Evolutionary conservation across 37 sponge, comb jelly and placozoan genomes (phyloP), one percentile per base, ranked within the genome.

Genomic region (Spongilla lacustris): DNA sequence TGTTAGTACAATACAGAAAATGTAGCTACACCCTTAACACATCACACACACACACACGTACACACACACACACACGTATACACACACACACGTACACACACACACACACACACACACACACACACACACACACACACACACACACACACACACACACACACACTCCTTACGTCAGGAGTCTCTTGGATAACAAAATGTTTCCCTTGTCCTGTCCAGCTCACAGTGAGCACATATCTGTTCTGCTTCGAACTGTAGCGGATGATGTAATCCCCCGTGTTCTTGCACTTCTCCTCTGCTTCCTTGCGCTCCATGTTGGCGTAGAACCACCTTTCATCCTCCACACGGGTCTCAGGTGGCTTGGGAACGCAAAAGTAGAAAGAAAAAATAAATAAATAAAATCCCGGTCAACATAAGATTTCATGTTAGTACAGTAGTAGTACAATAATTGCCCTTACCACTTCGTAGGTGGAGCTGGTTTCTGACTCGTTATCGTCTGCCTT

Each of bases 141-240:
- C 73, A 73, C 73, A 73, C 73, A 73, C 73, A 73, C 73, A 73
- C 73, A 73, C 73, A 21, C 3, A 25, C 73, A 73, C 3, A 41
- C 41, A 6, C 2, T 8, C 74, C 92, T 78, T 79, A 91, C 91
- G 50, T 86, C 96, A 84, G 83, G 71, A 58, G 88, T 37, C 34
- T 87, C 66, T 75, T 98, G 92, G 13, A 98, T 93, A 29, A 98
- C 88, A 81, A 98, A 96, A 76, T 98, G 98, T 71, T 87, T 92
- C 5, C 78, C 82, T 29, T 66, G 36, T 21, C 84, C 88, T 0
- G 77, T 68, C 82, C 87, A 91, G 69, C 84, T 80, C 58, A 87
- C 87, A 67, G 97, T 94, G 37, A 98, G 85, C 21, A 96, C 97
- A 58, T 89, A 92, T 41, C 82, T 85, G 38, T 76, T 75, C 69